Conservation (phyloP, 2,888 invertebrate genomes). For the Brachyptera risi region DNA sequence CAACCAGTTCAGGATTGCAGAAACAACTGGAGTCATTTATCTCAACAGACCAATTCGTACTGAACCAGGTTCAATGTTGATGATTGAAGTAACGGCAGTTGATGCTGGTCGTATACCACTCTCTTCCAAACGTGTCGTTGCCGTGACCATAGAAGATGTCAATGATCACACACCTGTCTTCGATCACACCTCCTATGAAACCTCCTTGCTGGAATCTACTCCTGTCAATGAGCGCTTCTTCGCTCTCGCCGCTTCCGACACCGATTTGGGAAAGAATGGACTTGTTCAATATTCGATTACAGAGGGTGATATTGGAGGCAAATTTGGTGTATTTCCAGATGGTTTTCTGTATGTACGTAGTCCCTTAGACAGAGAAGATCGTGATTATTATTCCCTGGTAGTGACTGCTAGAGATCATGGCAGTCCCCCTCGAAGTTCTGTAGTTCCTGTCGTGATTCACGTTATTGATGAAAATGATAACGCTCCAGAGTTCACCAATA, state of each 20-base stretch:
- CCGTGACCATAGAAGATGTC: slow-evolving; percentile 75
- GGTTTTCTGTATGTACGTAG: slow-evolving; percentile 87
- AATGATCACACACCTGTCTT: slow-evolving; percentile 96
- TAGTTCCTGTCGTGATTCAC: slow-evolving; percentile 88
- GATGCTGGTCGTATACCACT: slow-evolving; percentile 75
- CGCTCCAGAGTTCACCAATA: slow-evolving; percentile 85
- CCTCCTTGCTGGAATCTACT: slow-evolving; percentile 84
- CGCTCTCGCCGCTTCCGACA: slow-evolving; percentile 83
- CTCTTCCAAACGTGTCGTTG: slow-evolving; percentile 68
- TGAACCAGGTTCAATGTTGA: slow-evolving; percentile 66
- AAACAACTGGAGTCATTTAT: slow-evolving; percentile 84
- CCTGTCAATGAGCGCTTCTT: slow-evolving; percentile 89
- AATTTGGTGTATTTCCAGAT: slow-evolving; percentile 94
- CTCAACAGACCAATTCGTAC: slow-evolving; percentile 73
- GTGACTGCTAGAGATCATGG: slow-evolving; percentile 82
- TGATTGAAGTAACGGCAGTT: slow-evolving; percentile 77
- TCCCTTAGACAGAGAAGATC: slow-evolving; percentile 80
- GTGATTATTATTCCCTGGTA: slow-evolving; percentile 86
- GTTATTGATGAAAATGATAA: slow-evolving; percentile 97
- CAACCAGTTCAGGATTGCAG: slow-evolving; percentile 77
- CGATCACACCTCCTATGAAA: slow-evolving; percentile 87
- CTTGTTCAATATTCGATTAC: slow-evolving; percentile 75
- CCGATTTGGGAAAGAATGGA: slow-evolving; percentile 78
- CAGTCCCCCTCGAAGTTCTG: slow-evolving; percentile 69
- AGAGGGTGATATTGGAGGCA: slow-evolving; percentile 79